Conservation (phyloP, 2,797 vertebrate species). For the Acrocephalus scirpaceus region DNA sequence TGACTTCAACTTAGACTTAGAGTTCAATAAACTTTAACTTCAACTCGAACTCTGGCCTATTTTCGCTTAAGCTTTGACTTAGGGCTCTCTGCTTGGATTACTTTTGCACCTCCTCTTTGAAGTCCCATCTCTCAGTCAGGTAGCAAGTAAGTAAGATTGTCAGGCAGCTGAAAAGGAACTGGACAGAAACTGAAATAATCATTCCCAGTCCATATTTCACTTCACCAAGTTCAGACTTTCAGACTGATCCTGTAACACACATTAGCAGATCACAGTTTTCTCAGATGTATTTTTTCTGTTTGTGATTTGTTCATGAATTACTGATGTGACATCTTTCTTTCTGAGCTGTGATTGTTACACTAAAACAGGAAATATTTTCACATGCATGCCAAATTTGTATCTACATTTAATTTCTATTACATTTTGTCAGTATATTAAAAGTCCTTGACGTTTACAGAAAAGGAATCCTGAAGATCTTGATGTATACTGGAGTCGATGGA, state of each 20-base stretch:
- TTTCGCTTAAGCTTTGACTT: not conserved
- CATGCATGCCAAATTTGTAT: not conserved
- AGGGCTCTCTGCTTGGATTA: not conserved
- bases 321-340: not conserved
- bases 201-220: not conserved
- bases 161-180: not conserved
- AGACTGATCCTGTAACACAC: not conserved
- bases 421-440: not conserved
- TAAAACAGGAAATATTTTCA: not conserved
- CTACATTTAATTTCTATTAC: not conserved
- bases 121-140: not conserved
- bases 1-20: not conserved
- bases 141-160: not conserved
- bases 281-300: not conserved
- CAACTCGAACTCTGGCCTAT: not conserved
- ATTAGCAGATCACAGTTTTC: not conserved
- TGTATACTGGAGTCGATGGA: not conserved
- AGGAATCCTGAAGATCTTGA: not conserved
- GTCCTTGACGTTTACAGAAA: not conserved
- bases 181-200: not conserved
- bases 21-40: not conserved
- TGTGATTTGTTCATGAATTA: not conserved
- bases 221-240: not conserved
- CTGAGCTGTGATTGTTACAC: not conserved
- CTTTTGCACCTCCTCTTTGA: not conserved